Evolutionary conservation across 2,888 invertebrate genomes (phyloP).

Genomic region (Nymphalis polychloros): DNA sequence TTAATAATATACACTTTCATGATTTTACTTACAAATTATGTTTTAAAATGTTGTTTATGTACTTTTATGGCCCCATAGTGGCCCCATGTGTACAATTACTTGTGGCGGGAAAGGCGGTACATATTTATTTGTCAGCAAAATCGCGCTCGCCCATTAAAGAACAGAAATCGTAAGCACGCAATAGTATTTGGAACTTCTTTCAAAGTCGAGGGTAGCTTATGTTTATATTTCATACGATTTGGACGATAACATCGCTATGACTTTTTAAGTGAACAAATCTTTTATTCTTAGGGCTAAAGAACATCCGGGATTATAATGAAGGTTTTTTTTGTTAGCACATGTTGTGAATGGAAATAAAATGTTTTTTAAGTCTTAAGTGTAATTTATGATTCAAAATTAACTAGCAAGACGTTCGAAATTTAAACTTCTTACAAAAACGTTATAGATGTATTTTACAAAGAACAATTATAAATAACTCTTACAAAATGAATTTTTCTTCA

Average conservation of each 20-base stretch:
- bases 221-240: slow-evolving; percentile 56
- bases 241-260: slow-evolving; percentile 41
- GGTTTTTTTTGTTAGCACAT: not conserved
- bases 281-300: not conserved
- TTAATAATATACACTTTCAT: too few relatives aligned
- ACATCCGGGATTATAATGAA: not conserved
- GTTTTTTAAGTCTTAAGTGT: not conserved
- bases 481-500: too few relatives aligned
- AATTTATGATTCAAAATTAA: too few relatives aligned
- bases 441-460: too few relatives aligned
- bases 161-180: slow-evolving; percentile 68
- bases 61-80: slow-evolving; percentile 36
- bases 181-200: slow-evolving; percentile 63
- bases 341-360: not conserved
- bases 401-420: too few relatives aligned
- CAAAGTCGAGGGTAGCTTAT: slow-evolving; percentile 51
- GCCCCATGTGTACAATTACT: slow-evolving; percentile 61
- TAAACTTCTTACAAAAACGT: too few relatives aligned
- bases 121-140: slow-evolving; percentile 78
- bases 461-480: too few relatives aligned
- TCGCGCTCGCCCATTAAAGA: slow-evolving; percentile 69
- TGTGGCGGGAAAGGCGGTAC: slow-evolving; percentile 60
- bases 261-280: slow-evolving; percentile 16
- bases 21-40: too few relatives aligned
- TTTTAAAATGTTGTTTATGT: too few relatives aligned